Evolutionary conservation across 1,140 invertebrate species (phyloP).

Genomic region (Plutomurus gul): DNA sequence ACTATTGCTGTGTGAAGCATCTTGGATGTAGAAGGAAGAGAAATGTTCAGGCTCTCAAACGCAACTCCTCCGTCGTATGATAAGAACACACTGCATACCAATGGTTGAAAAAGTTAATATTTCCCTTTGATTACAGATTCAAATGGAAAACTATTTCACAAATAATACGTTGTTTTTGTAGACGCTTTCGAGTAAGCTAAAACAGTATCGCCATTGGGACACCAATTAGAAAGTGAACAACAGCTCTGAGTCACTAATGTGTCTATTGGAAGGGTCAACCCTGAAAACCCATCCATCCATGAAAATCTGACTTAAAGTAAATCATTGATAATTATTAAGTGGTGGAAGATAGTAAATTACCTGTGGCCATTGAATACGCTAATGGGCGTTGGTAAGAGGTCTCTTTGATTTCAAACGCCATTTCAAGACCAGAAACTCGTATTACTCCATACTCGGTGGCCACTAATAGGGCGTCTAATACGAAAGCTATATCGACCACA

Average conservation of each 20-base stretch:
- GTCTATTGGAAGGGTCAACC: neutral
- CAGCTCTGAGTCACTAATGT: constrained; percentile 40
- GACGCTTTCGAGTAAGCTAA: constrained; percentile 36
- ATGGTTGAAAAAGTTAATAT: neutral
- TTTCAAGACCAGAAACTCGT: constrained; percentile 37
- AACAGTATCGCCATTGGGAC: constrained; percentile 38
- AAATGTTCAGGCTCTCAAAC: neutral
- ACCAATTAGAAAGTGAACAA: constrained; percentile 15
- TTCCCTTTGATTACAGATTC: too few relatives aligned
- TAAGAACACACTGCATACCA: constrained; percentile 36
- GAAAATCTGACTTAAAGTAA: neutral
- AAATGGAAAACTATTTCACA: neutral
- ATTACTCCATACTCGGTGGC: constrained; percentile 27
- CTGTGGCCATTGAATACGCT: constrained; percentile 30
- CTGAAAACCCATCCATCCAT: neutral
- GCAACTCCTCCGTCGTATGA: constrained; percentile 38
- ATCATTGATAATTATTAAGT: neutral
- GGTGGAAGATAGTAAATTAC: constrained; percentile 14
- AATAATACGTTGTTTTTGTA: neutral
- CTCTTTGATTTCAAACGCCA: neutral
- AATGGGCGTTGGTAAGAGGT: neutral
- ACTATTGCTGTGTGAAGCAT: constrained; percentile 7
- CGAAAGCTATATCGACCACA: constrained; percentile 44
- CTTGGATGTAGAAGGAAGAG: neutral
- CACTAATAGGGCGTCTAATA: constrained; percentile 40